These are phyloP conservation scores for Tetranychus truncatus DNA, from an alignment of 2,888 invertebrate species.

Conservation along the genomic window DNA sequence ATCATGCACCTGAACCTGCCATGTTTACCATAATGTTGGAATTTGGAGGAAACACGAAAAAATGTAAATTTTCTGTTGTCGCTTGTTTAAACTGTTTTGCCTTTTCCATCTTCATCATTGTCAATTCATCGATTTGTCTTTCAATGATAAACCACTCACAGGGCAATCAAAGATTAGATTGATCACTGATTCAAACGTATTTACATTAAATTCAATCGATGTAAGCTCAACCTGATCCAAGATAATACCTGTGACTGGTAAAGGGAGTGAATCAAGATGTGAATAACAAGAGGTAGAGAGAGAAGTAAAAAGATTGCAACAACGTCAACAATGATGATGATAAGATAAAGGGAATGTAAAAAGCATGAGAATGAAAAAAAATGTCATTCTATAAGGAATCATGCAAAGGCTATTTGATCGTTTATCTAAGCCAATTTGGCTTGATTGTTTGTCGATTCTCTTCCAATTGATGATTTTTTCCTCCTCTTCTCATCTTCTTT, in stretches of 20 bases:
- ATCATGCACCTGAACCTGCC: too few species aligned
- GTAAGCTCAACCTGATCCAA: not conserved
- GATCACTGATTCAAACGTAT: not conserved
- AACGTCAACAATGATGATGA: not conserved
- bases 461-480: not conserved
- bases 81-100: too few species aligned
- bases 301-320: not conserved
- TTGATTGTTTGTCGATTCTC: conserved; percentile 1
- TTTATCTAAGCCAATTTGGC: not conserved
- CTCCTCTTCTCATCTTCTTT: not conserved
- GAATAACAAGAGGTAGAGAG: not conserved
- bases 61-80: too few species aligned
- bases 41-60: too few species aligned
- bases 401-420: not conserved
- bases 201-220: not conserved
- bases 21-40: too few species aligned
- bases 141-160: not conserved
- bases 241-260: not conserved
- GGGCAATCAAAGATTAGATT: not conserved
- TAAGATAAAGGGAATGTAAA: not conserved
- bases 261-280: not conserved
- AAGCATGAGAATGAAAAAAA: not conserved
- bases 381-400: not conserved
- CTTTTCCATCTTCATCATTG: not conserved
- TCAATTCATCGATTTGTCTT: not conserved